Conservation (phyloP, 2,113 vertebrate genomes). For the Sigmodon hispidus region DNA sequence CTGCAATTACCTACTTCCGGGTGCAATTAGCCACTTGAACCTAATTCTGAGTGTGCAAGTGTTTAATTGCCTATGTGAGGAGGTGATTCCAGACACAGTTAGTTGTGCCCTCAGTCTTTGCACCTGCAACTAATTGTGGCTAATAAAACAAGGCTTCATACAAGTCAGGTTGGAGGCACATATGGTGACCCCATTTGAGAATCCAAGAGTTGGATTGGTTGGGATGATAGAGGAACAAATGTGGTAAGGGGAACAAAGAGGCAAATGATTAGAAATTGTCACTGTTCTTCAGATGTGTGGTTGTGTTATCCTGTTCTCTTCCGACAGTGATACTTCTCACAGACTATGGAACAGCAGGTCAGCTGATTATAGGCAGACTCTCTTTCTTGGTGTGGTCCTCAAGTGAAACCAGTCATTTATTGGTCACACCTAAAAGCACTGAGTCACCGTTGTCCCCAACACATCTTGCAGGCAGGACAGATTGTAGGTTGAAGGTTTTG, state of each 20-base stretch:
- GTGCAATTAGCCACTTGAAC: conserved; percentile 82
- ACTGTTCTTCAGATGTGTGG: neutral
- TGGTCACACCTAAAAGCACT: neutral
- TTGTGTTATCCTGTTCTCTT: neutral
- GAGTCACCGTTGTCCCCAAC: neutral
- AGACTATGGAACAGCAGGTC: neutral
- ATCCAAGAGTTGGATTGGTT: conserved; percentile 42
- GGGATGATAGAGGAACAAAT: conserved; percentile 3
- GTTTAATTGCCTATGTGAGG: conserved; percentile 77
- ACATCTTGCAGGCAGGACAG: neutral
- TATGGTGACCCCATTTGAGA: conserved; percentile 63
- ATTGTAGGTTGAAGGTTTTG: neutral
- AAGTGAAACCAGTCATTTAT: neutral
- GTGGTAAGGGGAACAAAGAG: neutral
- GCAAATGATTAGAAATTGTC: conserved; percentile 23
- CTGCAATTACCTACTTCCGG: conserved; percentile 81
- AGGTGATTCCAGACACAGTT: conserved; percentile 76
- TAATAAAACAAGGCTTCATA: conserved; percentile 71
- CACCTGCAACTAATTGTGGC: conserved; percentile 80
- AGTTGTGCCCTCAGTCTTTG: conserved; percentile 79
- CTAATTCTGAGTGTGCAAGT: conserved; percentile 83
- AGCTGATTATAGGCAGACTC: neutral
- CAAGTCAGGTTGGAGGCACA: conserved; percentile 69
- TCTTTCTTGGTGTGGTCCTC: neutral
- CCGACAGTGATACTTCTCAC: neutral